phyloP scores from a whole-genome alignment of 2,888 invertebrate species.

The Nomada ferruginata region DNA sequence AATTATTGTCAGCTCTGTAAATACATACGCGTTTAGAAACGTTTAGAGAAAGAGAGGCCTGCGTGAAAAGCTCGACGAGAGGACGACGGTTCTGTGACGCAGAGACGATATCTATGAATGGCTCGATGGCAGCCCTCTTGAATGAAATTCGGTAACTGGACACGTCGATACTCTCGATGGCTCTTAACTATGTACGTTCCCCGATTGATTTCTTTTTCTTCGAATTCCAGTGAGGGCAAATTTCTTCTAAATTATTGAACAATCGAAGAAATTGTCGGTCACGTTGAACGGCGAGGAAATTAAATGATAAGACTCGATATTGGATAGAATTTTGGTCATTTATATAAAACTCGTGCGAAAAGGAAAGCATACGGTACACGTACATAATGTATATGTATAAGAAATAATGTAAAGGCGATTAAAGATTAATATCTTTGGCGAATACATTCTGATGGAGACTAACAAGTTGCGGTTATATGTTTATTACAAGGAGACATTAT shows the following conservation, averaged over 20 bases:
- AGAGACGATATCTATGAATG: not conserved
- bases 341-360: conserved; percentile 67
- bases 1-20: conserved; percentile 75
- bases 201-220: conserved; percentile 54
- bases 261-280: conserved; percentile 20
- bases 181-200: conserved; percentile 2
- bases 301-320: conserved; percentile 3
- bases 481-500: conserved; percentile 70
- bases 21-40: conserved; percentile 78
- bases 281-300: not conserved
- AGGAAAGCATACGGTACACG: conserved; percentile 58
- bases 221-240: conserved; percentile 6
- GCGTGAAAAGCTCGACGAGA: conserved; percentile 28
- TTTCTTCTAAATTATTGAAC: conserved; percentile 12
- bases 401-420: conserved; percentile 61
- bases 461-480: conserved; percentile 75
- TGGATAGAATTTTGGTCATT: conserved; percentile 65
- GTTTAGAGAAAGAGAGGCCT: conserved; percentile 63
- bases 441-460: conserved; percentile 75
- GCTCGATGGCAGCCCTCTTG: not conserved
- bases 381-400: not conserved
- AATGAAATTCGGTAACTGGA: conserved; percentile 8
- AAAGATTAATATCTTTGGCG: conserved; percentile 74
- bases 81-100: conserved; percentile 44
- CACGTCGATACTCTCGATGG: conserved; percentile 46